phyloP scores from a whole-genome alignment of 2,113 vertebrate species.

The Cariama cristata region DNA sequence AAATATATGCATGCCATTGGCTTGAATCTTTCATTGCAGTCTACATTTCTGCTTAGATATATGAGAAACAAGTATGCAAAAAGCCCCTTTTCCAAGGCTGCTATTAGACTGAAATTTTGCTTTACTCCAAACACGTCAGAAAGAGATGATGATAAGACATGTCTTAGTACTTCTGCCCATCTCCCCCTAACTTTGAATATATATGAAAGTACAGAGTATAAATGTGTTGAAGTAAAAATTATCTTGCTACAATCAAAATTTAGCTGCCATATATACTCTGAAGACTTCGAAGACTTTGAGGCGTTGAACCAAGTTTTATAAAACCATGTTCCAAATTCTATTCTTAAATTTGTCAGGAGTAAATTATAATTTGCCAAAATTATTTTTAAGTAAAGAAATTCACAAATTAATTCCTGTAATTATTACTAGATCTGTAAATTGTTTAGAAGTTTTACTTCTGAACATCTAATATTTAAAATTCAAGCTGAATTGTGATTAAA shows the following conservation, averaged over 20 bases:
- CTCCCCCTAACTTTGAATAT: neutral
- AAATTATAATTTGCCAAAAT: neutral
- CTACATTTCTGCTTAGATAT: neutral
- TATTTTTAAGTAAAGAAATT: conserved; percentile 39
- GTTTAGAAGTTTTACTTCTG: conserved; percentile 29
- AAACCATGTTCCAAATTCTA: neutral
- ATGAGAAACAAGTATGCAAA: neutral
- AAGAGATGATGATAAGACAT: neutral
- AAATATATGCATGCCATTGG: neutral
- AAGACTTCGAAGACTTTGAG: neutral
- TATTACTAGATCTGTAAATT: conserved; percentile 28
- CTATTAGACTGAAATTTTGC: neutral
- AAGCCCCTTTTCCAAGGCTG: neutral
- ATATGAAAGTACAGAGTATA: neutral
- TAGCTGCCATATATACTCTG: neutral
- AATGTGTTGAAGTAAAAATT: neutral
- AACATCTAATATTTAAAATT: conserved; percentile 39
- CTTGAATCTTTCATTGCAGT: neutral
- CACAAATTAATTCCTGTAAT: conserved; percentile 5
- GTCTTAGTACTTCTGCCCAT: neutral
- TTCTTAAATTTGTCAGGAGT: conserved; percentile 16
- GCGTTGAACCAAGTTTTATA: neutral
- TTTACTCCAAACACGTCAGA: neutral
- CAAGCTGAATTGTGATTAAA: conserved; percentile 22
- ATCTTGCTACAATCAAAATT: neutral